Base-by-base conservation (phyloP, 2,797 vertebrate genomes). In the Lophotriccus pileatus region DNA sequence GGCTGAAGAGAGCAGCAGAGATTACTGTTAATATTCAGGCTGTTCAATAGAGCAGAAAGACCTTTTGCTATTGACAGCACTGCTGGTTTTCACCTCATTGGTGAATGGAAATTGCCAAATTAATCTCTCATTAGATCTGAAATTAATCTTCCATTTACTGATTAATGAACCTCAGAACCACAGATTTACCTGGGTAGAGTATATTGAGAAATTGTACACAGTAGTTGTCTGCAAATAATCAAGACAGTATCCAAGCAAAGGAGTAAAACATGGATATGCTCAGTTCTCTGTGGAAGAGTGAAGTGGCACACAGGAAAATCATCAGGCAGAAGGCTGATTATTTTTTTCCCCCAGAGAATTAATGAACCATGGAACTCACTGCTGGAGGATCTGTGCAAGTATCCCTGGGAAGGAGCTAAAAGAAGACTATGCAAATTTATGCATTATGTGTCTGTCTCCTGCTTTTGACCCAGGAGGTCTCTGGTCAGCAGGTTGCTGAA, bases 101-200 rank as follows among this genome's bases (percentile, higher is more conserved):
- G 85, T 68, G 58, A 88, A 84, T 7, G 50, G 82, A 91, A 96
- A 86, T 92, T 62, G 73, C 69, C 93, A 91, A 88, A 95, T 94
- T 91, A 95, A 84, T 94, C 73, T 85, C 94, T 91, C 79, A 47
- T 92, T 93, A 90, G 55, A 93, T 83, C 53, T 64, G 58, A 92
- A 95, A 88, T 89, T 79, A 93, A 93, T 80, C 72, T 75, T 90
- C 41, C 56, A 30, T 82, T 92, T 90, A 37, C 63, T 68, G 18
- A 72, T 84, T 93, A 89, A 96, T 89, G 89, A 96, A 85, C 86
- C 56, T 74, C 68, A 50, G 86, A 69, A 49, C 55, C 41, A 77
- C 84, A 80, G 53, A 90, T 94, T 77, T 85, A 95, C 72, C 88
- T 36, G n/a, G 7, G 30, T 8, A 37, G 63, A 81, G 43, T 66